Base-by-base conservation (phyloP, 2,797 vertebrate genomes). In the Pangasius larnaudii region DNA sequence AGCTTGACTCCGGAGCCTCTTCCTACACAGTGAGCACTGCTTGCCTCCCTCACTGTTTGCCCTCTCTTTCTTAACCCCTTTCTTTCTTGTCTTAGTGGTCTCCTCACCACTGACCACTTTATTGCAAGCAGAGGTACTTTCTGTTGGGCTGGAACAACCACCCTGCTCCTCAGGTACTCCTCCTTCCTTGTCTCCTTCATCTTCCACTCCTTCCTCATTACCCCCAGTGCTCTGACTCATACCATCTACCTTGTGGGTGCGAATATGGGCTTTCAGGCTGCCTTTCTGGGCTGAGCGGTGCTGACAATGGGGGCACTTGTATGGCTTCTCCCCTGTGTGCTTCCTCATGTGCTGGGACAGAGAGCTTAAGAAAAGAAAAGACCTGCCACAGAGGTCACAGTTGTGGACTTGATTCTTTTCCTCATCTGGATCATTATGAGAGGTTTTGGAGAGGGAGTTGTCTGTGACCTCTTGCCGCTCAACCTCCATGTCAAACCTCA, bases 311-410 rank as follows among this genome's bases (percentile, higher is more conserved):
- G 98, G 98, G 89, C 99, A 99, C 94, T 99, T 98, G 94, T 99
- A 99, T 24, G 98, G 98, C 93, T 99, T 99, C 94, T 99, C 98
- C 8, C 97, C 96, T 0, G 98, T 99, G 95, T 99, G 99, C 90
- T 98, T 97, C 86, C 98, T 97, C 98, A 99, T 99, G 94, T 99
- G 98, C 94, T 99, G 98, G 0, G 98, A 99, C 90, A 99, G 94
- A 0, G 98, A 99, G 94, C 99, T 99, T 92, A 99, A 97, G 84
- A 99, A 99, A 65, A 98, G 97, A 87, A 99, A 99, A 93, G 96
- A 97, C 87, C 98, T 98, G 88, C 98, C 98, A 0, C 99, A 99
- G 59, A 99, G 97, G 85, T 97, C 97, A 88, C 99, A 99, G 89
- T 97, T 97, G 91, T 99, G 97, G 90, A 96, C 97, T 39, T 94